Conservation (phyloP, 2,888 invertebrate genomes). For the Callyntrura sp. region DNA sequence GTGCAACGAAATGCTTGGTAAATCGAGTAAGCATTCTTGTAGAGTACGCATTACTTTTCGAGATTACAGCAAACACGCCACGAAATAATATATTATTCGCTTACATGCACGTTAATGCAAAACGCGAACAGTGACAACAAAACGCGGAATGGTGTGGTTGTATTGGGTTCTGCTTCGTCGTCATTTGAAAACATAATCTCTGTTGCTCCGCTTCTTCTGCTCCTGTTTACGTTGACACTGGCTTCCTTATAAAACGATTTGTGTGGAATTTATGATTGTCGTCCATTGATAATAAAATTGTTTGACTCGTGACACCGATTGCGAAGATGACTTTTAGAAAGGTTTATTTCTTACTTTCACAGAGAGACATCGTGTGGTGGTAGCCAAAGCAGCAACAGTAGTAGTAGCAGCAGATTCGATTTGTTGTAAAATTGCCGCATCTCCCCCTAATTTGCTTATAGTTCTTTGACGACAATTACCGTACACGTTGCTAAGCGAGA, state of each 20-base stretch:
- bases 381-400: neutral
- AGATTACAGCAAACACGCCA: constrained; percentile 26
- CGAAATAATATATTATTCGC: constrained; percentile 21
- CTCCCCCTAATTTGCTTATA: neutral
- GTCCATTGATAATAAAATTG: constrained; percentile 65
- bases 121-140: constrained; percentile 19
- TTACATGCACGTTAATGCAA: constrained; percentile 8
- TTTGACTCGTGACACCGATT: constrained; percentile 73
- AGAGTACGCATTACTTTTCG: neutral
- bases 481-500: neutral
- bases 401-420: neutral
- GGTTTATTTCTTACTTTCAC: constrained; percentile 70
- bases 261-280: constrained; percentile 70
- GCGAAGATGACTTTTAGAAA: constrained; percentile 74
- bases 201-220: constrained; percentile 4
- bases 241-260: constrained; percentile 68
- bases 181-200: constrained; percentile 36
- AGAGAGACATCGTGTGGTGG: constrained; percentile 36
- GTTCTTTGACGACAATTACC: neutral
- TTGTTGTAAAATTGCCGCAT: neutral
- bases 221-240: constrained; percentile 68
- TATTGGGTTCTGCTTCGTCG: constrained; percentile 6
- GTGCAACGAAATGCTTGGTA: constrained; percentile 34
- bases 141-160: constrained; percentile 40
- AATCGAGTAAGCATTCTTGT: constrained; percentile 11